Conservation (phyloP, 2,113 vertebrate species). For the Trematomus loennbergii region DNA sequence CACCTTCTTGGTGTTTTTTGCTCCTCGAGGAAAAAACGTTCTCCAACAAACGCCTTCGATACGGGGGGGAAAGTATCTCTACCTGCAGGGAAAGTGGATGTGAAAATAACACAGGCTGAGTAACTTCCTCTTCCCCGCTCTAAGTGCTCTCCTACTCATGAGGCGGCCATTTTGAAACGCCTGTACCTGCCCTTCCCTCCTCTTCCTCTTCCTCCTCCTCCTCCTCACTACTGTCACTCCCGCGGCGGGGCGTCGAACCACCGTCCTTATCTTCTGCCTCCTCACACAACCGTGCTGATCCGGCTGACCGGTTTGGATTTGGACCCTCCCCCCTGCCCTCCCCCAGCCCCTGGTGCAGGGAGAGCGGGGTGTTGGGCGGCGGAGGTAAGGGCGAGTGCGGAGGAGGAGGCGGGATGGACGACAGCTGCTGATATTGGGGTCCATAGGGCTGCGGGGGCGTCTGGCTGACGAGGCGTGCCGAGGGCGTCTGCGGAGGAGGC, state of each 20-base stretch:
- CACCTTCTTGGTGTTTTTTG: neutral
- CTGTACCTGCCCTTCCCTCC: conserved; percentile 59
- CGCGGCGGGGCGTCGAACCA: conserved; percentile 42
- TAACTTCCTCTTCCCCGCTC: conserved; percentile 76
- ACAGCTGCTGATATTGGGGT: conserved; percentile 85
- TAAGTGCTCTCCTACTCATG: conserved; percentile 55
- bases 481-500: conserved; percentile 73
- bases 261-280: conserved; percentile 51
- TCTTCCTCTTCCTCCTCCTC: conserved; percentile 61
- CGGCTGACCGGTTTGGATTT: conserved; percentile 91
- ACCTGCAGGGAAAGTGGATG: conserved; percentile 81
- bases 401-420: conserved; percentile 86
- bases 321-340: conserved; percentile 82
- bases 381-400: conserved; percentile 83
- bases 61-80: conserved; percentile 35
- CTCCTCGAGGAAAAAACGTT: neutral
- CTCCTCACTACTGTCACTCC: conserved; percentile 52
- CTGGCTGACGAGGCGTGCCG: conserved; percentile 76
- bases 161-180: conserved; percentile 58
- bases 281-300: conserved; percentile 94
- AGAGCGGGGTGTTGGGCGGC: conserved; percentile 78
- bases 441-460: conserved; percentile 72
- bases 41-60: neutral
- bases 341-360: conserved; percentile 81
- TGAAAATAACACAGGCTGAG: conserved; percentile 86